phyloP scores from a whole-genome alignment of 2,113 vertebrate species.

The Labeo rohita region DNA sequence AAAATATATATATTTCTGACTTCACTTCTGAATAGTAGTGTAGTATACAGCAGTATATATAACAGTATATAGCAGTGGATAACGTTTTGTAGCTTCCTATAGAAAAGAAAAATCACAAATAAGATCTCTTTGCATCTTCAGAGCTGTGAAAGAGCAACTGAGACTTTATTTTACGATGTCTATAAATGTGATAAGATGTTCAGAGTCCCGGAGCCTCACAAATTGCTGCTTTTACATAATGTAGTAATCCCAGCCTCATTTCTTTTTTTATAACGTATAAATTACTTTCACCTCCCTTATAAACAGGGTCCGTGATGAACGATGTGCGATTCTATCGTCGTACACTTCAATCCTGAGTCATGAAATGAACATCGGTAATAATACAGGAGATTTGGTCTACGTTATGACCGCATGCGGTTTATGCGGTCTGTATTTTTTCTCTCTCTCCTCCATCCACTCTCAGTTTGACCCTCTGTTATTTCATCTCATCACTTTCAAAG shows the following conservation, averaged over 20 bases:
- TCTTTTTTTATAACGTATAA: conserved; percentile 3
- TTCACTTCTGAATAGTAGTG: not conserved
- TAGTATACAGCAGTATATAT: not conserved
- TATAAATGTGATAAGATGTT: conserved; percentile 23
- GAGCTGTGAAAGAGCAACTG: not conserved
- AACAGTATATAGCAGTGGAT: too few relatives aligned
- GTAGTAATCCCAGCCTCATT: not conserved
- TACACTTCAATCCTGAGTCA: conserved; percentile 10
- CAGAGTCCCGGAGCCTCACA: not conserved
- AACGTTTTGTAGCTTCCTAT: not conserved
- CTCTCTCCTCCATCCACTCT: conserved; percentile 6
- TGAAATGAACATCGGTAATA: conserved; percentile 52
- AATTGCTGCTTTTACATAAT: conserved; percentile 19
- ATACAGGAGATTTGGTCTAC: conserved; percentile 17
- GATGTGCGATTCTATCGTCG: not conserved
- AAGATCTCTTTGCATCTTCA: not conserved
- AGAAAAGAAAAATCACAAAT: not conserved
- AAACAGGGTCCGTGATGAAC: not conserved
- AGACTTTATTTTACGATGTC: not conserved
- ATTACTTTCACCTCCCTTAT: conserved; percentile 12
- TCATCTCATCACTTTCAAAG: conserved; percentile 27
- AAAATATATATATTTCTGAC: not conserved
- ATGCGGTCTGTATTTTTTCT: conserved; percentile 11
- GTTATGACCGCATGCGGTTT: conserved; percentile 35
- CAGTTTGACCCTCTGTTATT: conserved; percentile 22